Conservation (phyloP, 2,888 invertebrate genomes). For the Ichneumoninae sp. region DNA sequence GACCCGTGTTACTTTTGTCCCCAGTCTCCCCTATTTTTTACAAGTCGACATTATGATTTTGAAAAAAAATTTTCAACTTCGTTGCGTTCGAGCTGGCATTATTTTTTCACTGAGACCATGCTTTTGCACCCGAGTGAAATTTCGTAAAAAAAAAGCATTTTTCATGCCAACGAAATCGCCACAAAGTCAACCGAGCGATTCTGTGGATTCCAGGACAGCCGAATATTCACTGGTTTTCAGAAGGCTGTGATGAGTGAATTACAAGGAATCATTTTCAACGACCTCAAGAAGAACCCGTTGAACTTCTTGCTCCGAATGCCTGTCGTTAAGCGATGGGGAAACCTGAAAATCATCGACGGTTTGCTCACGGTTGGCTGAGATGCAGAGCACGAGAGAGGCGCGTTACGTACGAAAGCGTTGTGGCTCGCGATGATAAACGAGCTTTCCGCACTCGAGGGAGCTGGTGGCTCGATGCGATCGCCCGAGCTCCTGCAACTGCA, state of each 20-base stretch:
- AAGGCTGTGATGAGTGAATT: no score
- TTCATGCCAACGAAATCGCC: no score
- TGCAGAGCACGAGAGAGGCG: conserved; percentile 12
- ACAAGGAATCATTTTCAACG: no score
- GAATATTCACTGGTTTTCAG: no score
- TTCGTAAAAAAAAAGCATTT: no score
- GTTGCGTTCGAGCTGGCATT: no score
- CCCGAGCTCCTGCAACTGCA: conserved; percentile 27
- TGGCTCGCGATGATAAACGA: conserved; percentile 63
- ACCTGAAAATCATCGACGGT: conserved; percentile 47
- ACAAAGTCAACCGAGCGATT: no score
- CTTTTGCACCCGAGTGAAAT: no score
- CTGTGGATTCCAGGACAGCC: no score
- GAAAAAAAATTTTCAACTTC: neutral
- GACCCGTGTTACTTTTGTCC: no score
- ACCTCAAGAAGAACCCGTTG: neutral
- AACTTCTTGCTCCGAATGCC: conserved; percentile 47
- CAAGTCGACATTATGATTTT: neutral
- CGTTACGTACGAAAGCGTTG: conserved; percentile 36
- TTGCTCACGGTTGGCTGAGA: conserved; percentile 41
- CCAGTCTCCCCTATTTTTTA: no score
- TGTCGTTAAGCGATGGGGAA: conserved; percentile 48
- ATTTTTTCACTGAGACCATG: no score
- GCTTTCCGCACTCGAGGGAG: conserved; percentile 52
- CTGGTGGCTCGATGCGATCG: conserved; percentile 52